These are phyloP conservation scores for Zaprionus lachaisei DNA, from an alignment of 1,140 invertebrate species.

Conservation along the genomic window DNA sequence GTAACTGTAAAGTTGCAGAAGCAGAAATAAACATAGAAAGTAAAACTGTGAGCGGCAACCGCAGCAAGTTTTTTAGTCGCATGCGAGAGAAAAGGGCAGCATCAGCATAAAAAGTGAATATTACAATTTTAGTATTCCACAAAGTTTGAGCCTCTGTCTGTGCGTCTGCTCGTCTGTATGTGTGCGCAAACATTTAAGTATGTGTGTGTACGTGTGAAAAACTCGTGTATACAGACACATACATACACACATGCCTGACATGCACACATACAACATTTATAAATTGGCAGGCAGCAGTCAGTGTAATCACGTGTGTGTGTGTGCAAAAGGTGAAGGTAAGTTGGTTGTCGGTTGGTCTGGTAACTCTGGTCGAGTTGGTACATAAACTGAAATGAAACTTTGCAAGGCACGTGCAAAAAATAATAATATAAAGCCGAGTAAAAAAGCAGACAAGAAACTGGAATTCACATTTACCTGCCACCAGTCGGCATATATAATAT, in stretches of 20 bases:
- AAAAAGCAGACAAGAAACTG: slow-evolving; percentile 32
- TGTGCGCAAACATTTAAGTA: slow-evolving; percentile 9
- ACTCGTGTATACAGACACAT: slow-evolving; percentile 53
- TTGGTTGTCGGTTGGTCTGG: slow-evolving; percentile 27
- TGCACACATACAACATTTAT: slow-evolving; percentile 65
- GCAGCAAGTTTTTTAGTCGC: slow-evolving; percentile 63
- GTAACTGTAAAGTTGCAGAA: slow-evolving; percentile 52
- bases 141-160: slow-evolving; percentile 53
- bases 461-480: slow-evolving; percentile 62
- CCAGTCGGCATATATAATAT: slow-evolving; percentile 55
- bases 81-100: slow-evolving; percentile 53
- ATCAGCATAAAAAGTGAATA: slow-evolving; percentile 81
- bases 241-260: neutral
- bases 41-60: slow-evolving; percentile 43
- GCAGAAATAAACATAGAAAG: slow-evolving; percentile 15
- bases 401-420: slow-evolving; percentile 48
- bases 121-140: slow-evolving; percentile 66
- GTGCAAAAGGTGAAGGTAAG: slow-evolving; percentile 76
- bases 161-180: slow-evolving; percentile 22
- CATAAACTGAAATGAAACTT: slow-evolving; percentile 78
- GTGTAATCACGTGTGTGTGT: slow-evolving; percentile 24
- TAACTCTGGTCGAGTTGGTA: slow-evolving; percentile 54
- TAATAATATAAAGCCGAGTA: slow-evolving; percentile 31
- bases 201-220: slow-evolving; percentile 45
- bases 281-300: slow-evolving; percentile 67